Evolutionary conservation across 2,113 vertebrate species (phyloP).

Genomic region (Chloropsis hardwickii): DNA sequence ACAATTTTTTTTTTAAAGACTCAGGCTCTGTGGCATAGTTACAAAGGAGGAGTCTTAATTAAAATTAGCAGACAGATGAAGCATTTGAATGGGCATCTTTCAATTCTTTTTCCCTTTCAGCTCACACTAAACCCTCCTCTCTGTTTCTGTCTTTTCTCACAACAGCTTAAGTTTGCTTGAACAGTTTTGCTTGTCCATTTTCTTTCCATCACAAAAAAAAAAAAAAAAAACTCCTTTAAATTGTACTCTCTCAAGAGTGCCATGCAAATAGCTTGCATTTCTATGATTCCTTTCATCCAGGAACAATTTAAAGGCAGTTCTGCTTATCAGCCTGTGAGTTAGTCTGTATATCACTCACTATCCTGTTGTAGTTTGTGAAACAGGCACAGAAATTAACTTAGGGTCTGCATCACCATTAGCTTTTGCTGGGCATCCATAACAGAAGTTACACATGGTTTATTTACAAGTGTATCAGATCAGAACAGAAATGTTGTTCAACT

Average conservation of each 20-base stretch:
- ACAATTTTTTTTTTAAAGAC: constrained; percentile 1
- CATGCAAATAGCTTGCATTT: constrained; percentile 22
- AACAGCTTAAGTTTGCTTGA: constrained; percentile 37
- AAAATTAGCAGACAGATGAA: constrained; percentile 59
- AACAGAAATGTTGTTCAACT: constrained; percentile 25
- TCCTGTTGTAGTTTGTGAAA: neutral
- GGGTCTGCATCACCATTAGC: neutral
- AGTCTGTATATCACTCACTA: neutral
- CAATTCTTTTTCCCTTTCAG: constrained; percentile 39
- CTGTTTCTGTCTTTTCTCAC: constrained; percentile 22
- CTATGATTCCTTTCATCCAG: constrained; percentile 8
- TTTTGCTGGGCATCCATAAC: neutral
- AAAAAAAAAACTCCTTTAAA: neutral
- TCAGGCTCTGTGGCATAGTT: constrained; percentile 24
- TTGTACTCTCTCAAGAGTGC: neutral
- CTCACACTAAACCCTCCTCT: constrained; percentile 11
- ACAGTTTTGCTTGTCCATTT: neutral
- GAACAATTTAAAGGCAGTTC: constrained; percentile 1
- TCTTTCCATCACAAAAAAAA: neutral
- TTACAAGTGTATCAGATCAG: constrained; percentile 39
- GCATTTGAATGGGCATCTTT: constrained; percentile 52
- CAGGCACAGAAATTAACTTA: neutral
- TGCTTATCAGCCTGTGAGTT: neutral
- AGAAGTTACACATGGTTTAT: constrained; percentile 5
- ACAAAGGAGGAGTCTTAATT: constrained; percentile 57